Base-by-base conservation (phyloP, 2,888 invertebrate species). In the Mythimna ferrago region DNA sequence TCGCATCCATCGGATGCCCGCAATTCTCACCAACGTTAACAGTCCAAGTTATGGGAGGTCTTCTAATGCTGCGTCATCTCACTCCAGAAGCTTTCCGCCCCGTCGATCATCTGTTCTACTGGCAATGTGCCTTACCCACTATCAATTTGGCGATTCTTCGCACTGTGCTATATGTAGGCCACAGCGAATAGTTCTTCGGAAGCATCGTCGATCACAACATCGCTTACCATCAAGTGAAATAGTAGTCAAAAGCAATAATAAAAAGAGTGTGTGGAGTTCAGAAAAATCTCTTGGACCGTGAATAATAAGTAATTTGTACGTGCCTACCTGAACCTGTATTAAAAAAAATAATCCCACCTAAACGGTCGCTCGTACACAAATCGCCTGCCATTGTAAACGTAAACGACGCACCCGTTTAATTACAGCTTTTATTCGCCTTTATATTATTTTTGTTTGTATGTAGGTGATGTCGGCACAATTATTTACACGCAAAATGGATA, bases 371-470 rank as follows among this genome's bases (percentile, higher is more conserved):
- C 61, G 56, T 78, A 48, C 71, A 77, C 76, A 73, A 82, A 84
- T 82, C 62, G 69, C 51, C 51, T 60, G 26, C 70, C 73, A 76
- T 79, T 84, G 84, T 78, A 54, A 66, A 68, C 41, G 65, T 73
- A 81, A 78, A 76, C 70, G 78, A 73, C 67, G 67, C 70, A 75
- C 67, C 70, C 77, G 61, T 76, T 82, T 74, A 82, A 85, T 82
- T 76, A 75, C 73, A 72, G 69, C 69, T 79, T 81, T 74, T 69
- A 84, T 72, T 69, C 66, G 6, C 72, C 48, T 75, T 83, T 76
- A 62, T 53, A 74, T 77, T 72, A 77, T 79, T 73, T 77, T 66
- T 76, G 66, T 63, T 68, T 78, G 58, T 32, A 66, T 75, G 71
- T 71, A 61, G 7, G 62, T 32, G 44, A 67, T 65, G 60, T 81